Conservation (phyloP, 2,113 vertebrate species). For the Sander vitreus region DNA sequence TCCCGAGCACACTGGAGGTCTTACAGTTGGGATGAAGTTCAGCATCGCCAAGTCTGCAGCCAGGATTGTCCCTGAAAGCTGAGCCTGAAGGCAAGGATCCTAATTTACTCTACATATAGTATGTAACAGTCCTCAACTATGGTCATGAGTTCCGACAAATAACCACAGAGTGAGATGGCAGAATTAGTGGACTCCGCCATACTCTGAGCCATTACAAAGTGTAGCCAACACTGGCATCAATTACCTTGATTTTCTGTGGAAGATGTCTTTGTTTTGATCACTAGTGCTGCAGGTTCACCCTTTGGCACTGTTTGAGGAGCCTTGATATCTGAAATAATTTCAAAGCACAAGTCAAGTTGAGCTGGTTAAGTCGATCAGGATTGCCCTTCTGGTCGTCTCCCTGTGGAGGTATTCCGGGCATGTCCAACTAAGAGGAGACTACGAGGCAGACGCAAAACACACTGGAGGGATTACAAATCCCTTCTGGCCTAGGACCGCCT, state of each 20-base stretch:
- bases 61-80: not conserved
- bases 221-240: too few species aligned
- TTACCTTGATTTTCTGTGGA: too few species aligned
- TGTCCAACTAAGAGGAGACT: conserved; percentile 20
- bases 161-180: not conserved
- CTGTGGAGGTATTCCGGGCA: conserved; percentile 10
- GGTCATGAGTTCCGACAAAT: not conserved
- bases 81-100: not conserved
- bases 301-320: not conserved
- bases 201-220: too few species aligned
- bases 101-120: not conserved
- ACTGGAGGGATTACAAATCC: conserved; percentile 40
- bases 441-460: conserved; percentile 27
- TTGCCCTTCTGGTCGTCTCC: not conserved
- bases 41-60: not conserved
- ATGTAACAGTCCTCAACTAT: not conserved
- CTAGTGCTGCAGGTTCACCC: not conserved
- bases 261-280: too few species aligned
- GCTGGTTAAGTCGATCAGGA: not conserved
- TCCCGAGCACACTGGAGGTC: not conserved
- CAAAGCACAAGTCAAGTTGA: not conserved
- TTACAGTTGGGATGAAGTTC: not conserved
- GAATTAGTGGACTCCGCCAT: too few species aligned
- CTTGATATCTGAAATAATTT: conserved; percentile 8
- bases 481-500: conserved; percentile 17